Evolutionary conservation across 1,140 invertebrate species (phyloP).

Genomic region (Hestina assimilis): DNA sequence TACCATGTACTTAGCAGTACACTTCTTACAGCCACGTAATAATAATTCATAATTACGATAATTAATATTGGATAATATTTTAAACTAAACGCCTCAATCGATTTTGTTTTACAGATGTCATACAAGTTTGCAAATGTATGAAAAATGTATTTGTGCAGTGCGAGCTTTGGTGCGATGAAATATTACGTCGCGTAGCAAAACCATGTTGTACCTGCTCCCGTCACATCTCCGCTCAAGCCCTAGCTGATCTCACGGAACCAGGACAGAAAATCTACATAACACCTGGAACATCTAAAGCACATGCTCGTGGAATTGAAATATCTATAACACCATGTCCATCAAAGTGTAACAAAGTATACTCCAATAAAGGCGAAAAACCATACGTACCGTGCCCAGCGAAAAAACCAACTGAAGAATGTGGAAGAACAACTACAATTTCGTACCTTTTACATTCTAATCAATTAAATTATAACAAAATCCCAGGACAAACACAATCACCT

Average conservation of each 20-base stretch:
- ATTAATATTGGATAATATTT: not conserved
- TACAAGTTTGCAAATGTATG: slow-evolving; percentile 70
- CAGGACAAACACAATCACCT: slow-evolving; percentile 1
- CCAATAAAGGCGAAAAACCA: slow-evolving; percentile 8
- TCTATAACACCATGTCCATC: slow-evolving; percentile 43
- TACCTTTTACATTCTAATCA: slow-evolving; percentile 47
- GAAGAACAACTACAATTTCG: slow-evolving; percentile 36
- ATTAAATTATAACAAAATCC: slow-evolving; percentile 12
- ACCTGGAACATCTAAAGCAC: slow-evolving; percentile 31
- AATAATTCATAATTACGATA: not conserved
- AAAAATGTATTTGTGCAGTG: slow-evolving; percentile 68
- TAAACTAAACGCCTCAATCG: not conserved
- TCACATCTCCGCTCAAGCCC: slow-evolving; percentile 47
- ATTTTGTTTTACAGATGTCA: slow-evolving; percentile 42
- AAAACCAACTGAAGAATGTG: slow-evolving; percentile 36
- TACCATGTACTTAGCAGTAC: slow-evolving; percentile 54
- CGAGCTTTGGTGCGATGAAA: slow-evolving; percentile 65
- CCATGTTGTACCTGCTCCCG: slow-evolving; percentile 59
- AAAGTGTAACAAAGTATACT: slow-evolving; percentile 23
- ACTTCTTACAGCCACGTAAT: slow-evolving; percentile 59
- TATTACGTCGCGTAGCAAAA: slow-evolving; percentile 47
- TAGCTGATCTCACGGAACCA: slow-evolving; percentile 38
- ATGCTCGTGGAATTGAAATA: slow-evolving; percentile 45
- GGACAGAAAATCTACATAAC: slow-evolving; percentile 23
- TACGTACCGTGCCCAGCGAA: slow-evolving; percentile 35